Percentiles rank a stretch among this genome's conserved stretches.
Conservation (phyloP, 1,140 invertebrate genomes). For the Orussus abietinus region DNA sequence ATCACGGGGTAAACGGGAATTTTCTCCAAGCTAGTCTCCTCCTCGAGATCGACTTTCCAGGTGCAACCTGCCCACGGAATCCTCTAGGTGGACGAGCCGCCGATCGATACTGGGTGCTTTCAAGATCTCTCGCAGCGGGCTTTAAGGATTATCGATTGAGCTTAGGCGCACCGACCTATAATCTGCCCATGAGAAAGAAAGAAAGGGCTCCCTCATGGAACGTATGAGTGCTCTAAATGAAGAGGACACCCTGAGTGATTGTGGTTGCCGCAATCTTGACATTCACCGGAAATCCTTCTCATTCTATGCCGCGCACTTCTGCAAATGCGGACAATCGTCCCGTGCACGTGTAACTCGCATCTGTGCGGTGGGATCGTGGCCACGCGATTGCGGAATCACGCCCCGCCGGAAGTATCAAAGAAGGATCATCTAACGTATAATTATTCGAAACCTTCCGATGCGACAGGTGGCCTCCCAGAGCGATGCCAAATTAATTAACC, state of each 20-base stretch:
- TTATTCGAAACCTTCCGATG: no score
- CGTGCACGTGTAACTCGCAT: no score
- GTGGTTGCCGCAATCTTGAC: conserved; percentile 50
- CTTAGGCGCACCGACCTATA: not conserved
- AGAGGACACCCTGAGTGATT: conserved; percentile 54
- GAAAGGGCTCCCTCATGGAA: conserved; percentile 43
- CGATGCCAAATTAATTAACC: no score
- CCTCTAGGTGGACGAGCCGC: no score
- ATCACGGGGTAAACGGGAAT: no score
- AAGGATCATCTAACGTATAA: conserved; percentile 23
- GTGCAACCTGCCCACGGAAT: no score
- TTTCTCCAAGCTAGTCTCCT: no score
- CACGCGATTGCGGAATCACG: conserved; percentile 13
- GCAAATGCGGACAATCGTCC: conserved; percentile 8
- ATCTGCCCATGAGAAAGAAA: conserved; percentile 6
- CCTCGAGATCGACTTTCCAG: no score
- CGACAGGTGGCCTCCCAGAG: no score
- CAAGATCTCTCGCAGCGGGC: no score
- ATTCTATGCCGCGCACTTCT: conserved; percentile 29
- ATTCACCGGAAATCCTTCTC: conserved; percentile 35
- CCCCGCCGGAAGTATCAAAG: conserved; percentile 9
- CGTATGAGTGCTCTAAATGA: conserved; percentile 50
- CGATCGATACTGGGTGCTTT: no score
- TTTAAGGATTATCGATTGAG: not conserved
- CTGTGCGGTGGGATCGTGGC: no score